Percentiles rank a stretch among this genome's conserved stretches.
These are phyloP conservation scores for Hyphantria cunea DNA, from an alignment of 1,140 invertebrate species.

Conservation along the genomic window DNA sequence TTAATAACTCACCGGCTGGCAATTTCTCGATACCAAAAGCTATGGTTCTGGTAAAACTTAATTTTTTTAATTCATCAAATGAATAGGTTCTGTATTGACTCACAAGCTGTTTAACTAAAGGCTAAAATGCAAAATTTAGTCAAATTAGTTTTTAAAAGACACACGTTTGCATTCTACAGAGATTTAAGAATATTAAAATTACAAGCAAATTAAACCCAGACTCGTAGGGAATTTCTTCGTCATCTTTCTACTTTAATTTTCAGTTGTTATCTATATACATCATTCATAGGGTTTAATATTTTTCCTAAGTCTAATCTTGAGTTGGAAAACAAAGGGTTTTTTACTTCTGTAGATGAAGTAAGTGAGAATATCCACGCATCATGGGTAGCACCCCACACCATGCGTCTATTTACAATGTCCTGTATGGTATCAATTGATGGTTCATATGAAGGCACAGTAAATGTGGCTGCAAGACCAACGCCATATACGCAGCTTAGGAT, in stretches of 20 bases:
- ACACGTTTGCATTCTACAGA: too few species aligned
- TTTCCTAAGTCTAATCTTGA: too few species aligned
- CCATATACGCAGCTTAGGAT: conserved; percentile 81
- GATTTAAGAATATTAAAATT: too few species aligned
- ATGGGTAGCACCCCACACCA: conserved; percentile 82
- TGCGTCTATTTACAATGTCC: conserved; percentile 76
- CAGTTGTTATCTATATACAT: too few species aligned
- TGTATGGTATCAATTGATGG: conserved; percentile 78
- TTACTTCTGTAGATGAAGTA: conserved; percentile 70
- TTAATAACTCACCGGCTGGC: conserved; percentile 72
- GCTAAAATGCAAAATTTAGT: too few species aligned
- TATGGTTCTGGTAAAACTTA: conserved; percentile 71
- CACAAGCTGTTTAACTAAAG: conserved; percentile 64
- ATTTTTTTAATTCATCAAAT: conserved; percentile 61
- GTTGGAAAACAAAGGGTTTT: not conserved
- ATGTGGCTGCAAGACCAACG: conserved; percentile 81
- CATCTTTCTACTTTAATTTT: too few species aligned
- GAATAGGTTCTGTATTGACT: conserved; percentile 70
- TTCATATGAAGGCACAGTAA: conserved; percentile 82
- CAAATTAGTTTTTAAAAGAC: too few species aligned
- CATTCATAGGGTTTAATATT: too few species aligned
- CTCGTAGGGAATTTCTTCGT: too few species aligned
- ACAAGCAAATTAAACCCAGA: too few species aligned
- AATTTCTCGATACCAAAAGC: conserved; percentile 81
- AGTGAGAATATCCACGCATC: conserved; percentile 83